phyloP scores from a whole-genome alignment of 2,888 invertebrate species.

The Andricus curvator region DNA sequence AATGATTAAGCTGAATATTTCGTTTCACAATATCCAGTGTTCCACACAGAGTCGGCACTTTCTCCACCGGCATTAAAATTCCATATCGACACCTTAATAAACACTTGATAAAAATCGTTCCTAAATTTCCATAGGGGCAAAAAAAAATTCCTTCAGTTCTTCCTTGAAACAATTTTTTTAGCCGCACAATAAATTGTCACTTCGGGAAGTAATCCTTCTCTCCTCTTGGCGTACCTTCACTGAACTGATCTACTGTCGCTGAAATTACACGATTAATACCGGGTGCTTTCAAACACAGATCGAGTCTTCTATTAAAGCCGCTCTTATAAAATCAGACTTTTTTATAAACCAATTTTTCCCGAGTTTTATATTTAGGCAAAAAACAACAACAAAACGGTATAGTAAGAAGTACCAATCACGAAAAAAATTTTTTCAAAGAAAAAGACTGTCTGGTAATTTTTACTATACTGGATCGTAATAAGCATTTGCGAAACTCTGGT shows the following conservation, averaged over 20 bases:
- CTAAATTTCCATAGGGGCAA: not conserved
- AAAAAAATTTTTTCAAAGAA: too few species aligned
- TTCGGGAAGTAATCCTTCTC: conserved; percentile 27
- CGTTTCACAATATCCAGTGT: conserved; percentile 25
- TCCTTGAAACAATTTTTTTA: not conserved
- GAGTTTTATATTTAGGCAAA: too few species aligned
- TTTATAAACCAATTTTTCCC: too few species aligned
- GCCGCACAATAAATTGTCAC: conserved; percentile 11
- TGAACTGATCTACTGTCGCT: conserved; percentile 35
- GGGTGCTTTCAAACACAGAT: conserved; percentile 23
- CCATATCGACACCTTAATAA: not conserved
- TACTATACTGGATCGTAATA: not conserved
- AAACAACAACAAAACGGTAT: too few species aligned
- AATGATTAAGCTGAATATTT: conserved; percentile 16
- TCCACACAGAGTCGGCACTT: conserved; percentile 16
- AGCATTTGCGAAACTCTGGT: too few species aligned
- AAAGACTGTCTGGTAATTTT: not conserved
- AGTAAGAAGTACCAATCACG: too few species aligned
- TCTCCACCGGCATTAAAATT: not conserved
- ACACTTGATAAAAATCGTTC: not conserved
- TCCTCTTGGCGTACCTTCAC: conserved; percentile 18
- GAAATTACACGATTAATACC: conserved; percentile 33
- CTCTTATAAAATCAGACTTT: not conserved
- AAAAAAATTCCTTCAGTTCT: not conserved
- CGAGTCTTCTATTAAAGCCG: not conserved